phyloP scores from a whole-genome alignment of 2,113 vertebrate species.

The zebrafish (Danio rerio) region DNA sequence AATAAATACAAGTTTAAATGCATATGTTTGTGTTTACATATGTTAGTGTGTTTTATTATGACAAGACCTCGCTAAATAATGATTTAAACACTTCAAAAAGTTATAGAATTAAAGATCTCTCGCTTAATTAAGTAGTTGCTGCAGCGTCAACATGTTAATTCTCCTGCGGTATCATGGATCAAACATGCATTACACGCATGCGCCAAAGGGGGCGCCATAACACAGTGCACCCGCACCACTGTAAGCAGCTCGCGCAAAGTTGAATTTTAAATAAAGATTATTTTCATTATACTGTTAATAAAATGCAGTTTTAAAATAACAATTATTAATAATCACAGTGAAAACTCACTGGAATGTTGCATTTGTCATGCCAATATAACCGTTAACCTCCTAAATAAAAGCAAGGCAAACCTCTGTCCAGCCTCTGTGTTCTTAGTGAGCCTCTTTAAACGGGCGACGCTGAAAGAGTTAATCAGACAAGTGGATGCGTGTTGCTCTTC shows the following conservation, averaged over 20 bases:
- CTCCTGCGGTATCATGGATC: constrained; percentile 8
- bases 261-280: background rate
- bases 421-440: background rate
- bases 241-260: background rate
- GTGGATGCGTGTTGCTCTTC: constrained; percentile 34
- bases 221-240: background rate
- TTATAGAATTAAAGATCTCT: background rate
- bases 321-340: background rate
- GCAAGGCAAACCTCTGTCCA: background rate
- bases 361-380: background rate
- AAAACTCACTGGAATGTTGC: background rate
- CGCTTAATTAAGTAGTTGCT: background rate
- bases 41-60: too few relatives aligned
- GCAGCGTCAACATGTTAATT: background rate
- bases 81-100: background rate
- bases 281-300: background rate
- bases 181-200: background rate
- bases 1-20: too few relatives aligned
- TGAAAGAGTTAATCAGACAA: constrained; percentile 42
- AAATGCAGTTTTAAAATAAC: background rate
- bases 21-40: too few relatives aligned
- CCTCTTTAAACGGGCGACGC: background rate
- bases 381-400: background rate
- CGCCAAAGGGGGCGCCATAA: background rate
- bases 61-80: too few relatives aligned